Conservation (phyloP, 2,888 invertebrate genomes). For the Trichogramma dendrolimi region DNA sequence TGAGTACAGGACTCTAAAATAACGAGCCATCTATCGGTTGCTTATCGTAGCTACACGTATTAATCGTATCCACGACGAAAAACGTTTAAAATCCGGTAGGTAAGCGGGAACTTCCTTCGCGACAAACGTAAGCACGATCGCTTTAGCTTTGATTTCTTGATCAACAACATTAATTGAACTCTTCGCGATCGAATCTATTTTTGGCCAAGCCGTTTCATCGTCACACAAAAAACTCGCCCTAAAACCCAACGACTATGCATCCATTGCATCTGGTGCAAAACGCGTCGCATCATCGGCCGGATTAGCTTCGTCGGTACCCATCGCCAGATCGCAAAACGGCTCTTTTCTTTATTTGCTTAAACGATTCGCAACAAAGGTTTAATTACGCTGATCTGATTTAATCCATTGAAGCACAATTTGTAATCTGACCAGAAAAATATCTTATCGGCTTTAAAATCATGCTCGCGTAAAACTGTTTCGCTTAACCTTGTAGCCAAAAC, state of each 20-base stretch:
- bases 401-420: conserved; percentile 1
- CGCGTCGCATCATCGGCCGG: conserved; percentile 7
- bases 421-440: conserved; percentile 7
- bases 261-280: background rate
- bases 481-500: background rate
- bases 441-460: background rate
- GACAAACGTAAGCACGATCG: no score
- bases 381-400: background rate
- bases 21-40: no score
- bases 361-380: conserved; percentile 9
- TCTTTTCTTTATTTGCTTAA: conserved; percentile 3
- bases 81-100: no score
- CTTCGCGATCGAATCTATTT: no score
- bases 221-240: conserved; percentile 3
- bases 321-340: background rate
- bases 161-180: no score
- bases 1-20: no score
- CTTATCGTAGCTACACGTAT: no score
- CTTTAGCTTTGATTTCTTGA: no score
- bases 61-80: no score
- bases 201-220: conserved; percentile 13
- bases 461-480: background rate
- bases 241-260: background rate
- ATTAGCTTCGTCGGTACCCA: conserved; percentile 4
- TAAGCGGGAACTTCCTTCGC: no score